Base-by-base conservation (phyloP, 2,113 vertebrate genomes). In the Saccopteryx leptura region DNA sequence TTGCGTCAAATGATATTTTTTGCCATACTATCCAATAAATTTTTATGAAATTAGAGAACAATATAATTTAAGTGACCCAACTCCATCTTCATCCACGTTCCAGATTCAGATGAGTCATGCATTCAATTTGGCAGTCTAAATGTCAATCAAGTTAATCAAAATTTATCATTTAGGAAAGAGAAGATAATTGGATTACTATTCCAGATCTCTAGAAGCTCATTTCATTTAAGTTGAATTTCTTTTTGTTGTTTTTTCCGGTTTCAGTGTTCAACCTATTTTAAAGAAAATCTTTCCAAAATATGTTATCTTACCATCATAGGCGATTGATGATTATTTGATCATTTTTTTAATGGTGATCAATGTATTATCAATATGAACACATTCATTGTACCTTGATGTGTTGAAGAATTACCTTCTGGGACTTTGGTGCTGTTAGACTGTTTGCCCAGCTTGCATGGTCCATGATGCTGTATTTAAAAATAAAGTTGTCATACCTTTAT, bases 81-180 rank as follows among this genome's bases (percentile, higher is more conserved):
- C n/a, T 92, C 26, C 9, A 26, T 48, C 50, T 66, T 81, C 52
- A 95, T 81, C 60, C 69, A 96, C 15, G 15, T 74, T 93, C 61
- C 56, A 91, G 50, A 52, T 75, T 90, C 52, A 23, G 10, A 68
- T 92, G 50, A 74, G 11, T 85, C 81, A 63, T 7, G 11, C 23
- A n/a, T 85, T 69, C 90, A 85, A 58, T 52, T 90, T 19, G 28
- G 54, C 9, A 80, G 68, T 90, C 15, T 92, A 81, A 89, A 85
- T 69, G 65, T 86, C 71, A 93, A 26, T 31, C 1, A 24, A 56
- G 10, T 84, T 94, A 74, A 91, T 66, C 19, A 92, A 84, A 91
- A 58, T 54, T 91, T 33, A 95, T 80, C 71, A 71, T 60, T 66
- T 90, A 69, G n/a, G 26, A 93, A 72, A 39, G 23, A 94, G 54